Evolutionary conservation across 1,140 invertebrate genomes (phyloP), one percentile per base, ranked within the genome.

Genomic region (Drosophila albomicans): DNA sequence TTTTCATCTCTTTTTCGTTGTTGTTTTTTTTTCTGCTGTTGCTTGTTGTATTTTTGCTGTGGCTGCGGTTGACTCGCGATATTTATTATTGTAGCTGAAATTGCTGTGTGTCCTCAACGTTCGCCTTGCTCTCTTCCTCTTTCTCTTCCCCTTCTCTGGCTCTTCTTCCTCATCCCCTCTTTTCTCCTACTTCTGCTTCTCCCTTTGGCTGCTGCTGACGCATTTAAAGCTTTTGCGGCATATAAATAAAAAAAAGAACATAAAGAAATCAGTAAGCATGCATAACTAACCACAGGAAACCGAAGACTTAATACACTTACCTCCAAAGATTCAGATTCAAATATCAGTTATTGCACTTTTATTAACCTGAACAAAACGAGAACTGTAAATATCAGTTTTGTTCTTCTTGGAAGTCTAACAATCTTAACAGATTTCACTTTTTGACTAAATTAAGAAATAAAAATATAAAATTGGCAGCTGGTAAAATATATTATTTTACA

Each of bases 51-150:
- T 81, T 81, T 74, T 78, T 81, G 82, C 71, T 86, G 79, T 75
- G 66, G 79, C 79, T 86, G 82, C 82, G 82, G 82, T 87, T 87
- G 82, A 86, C 82, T 86, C 82, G 84, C 80, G 82, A 87, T 86
- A 86, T 87, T 87, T 87, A 88, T 87, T 88, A 87, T 87, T 87
- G 84, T 87, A 88, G 84, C 84, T 87, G 82, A 87, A 87, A 88
- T 88, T 87, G 82, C 82, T 88, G 79, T 87, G 84, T 87, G 78
- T 85, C 82, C 70, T 81, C 69, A 48, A 61, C 66, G 46, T 62
- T 70, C 8, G 20, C 54, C 54, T 57, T 57, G 15, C 15, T 15
- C 51, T 15, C 51, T n/a, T 54, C 51, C 30, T 15, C 54, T 10
- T 20, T 6, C n/a, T 35, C 6, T 0, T n/a, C 28, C 8, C 11